A percentile compares a stretch with the other conserved stretches of the same genome.
These are phyloP conservation scores for Oxycera nigricornis DNA, from an alignment of 2,888 invertebrate genomes.

Conservation along the genomic window DNA sequence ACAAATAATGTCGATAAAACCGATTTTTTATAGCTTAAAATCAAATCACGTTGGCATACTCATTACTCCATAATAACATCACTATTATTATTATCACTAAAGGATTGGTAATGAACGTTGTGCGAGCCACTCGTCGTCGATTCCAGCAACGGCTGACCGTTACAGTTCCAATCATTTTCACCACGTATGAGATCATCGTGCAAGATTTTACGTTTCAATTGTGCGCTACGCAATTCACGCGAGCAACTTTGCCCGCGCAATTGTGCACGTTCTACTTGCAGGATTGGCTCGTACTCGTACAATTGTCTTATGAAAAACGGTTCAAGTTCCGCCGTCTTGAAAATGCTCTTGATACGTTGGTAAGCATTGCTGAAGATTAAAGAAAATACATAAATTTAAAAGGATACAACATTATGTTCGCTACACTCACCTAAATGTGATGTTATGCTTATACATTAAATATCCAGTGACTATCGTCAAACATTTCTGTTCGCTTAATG, in stretches of 20 bases:
- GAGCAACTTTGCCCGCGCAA: slow-evolving; percentile 55
- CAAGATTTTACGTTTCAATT: slow-evolving; percentile 53
- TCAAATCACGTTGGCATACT: neutral
- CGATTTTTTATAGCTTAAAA: neutral
- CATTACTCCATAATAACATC: slow-evolving; percentile 37
- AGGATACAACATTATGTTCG: no score
- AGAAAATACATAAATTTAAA: no score
- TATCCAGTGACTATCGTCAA: slow-evolving; percentile 54
- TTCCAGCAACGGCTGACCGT: slow-evolving; percentile 1
- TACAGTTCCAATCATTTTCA: slow-evolving; percentile 22
- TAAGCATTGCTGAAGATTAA: slow-evolving; percentile 52
- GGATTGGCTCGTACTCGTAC: slow-evolving; percentile 56
- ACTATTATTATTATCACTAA: slow-evolving; percentile 11
- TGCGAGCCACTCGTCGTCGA: neutral
- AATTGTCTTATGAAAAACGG: slow-evolving; percentile 55
- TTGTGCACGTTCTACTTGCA: slow-evolving; percentile 56
- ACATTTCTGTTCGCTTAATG: slow-evolving; percentile 55
- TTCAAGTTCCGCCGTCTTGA: slow-evolving; percentile 55
- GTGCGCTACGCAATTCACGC: slow-evolving; percentile 52
- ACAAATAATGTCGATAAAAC: neutral
- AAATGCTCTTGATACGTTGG: slow-evolving; percentile 52
- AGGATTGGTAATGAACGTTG: neutral
- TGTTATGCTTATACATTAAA: slow-evolving; percentile 56
- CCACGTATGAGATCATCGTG: slow-evolving; percentile 47
- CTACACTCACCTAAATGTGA: slow-evolving; percentile 53